These are phyloP conservation scores for Hippocampus mohnikei DNA, from an alignment of 2,113 vertebrate species.

Conservation along the genomic window DNA sequence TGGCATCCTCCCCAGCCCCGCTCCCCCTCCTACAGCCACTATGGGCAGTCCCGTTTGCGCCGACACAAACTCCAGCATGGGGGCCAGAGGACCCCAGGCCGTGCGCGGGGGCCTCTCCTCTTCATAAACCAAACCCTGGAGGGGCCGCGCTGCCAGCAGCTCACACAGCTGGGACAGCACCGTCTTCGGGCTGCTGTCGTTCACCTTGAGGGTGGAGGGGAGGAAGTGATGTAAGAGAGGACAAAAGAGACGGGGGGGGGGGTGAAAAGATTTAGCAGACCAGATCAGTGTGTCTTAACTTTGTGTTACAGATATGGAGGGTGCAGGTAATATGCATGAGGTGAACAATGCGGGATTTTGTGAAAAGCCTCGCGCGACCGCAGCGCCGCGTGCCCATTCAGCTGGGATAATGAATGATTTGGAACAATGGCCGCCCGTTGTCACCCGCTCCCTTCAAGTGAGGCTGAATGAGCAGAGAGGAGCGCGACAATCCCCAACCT, in stretches of 20 bases:
- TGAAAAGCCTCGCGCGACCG: conserved; percentile 22
- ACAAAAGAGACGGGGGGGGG: neutral
- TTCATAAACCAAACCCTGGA: conserved; percentile 93
- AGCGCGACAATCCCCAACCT: conserved; percentile 68
- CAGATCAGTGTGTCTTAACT: conserved; percentile 27
- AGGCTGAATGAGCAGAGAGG: conserved; percentile 38
- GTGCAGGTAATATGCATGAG: conserved; percentile 30
- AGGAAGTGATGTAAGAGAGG: conserved; percentile 14
- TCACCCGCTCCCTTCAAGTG: conserved; percentile 47
- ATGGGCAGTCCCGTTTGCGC: conserved; percentile 93
- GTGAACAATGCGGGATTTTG: conserved; percentile 31
- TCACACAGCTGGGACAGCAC: conserved; percentile 91
- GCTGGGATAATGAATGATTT: conserved; percentile 49
- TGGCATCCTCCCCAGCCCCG: conserved; percentile 89
- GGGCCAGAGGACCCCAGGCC: conserved; percentile 81
- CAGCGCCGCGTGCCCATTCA: conserved; percentile 47
- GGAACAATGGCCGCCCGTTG: conserved; percentile 36
- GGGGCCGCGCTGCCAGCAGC: conserved; percentile 85
- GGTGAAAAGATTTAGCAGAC: conserved; percentile 7
- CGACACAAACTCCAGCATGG: conserved; percentile 93
- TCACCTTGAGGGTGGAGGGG: conserved; percentile 71
- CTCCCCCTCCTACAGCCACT: conserved; percentile 88
- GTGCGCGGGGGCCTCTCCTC: conserved; percentile 79
- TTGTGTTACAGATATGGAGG: conserved; percentile 30
- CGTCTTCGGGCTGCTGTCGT: conserved; percentile 90